A percentile compares a stretch with the other conserved stretches of the same genome.
Conservation (phyloP, 2,113 vertebrate species). For the Rutilus rutilus region DNA sequence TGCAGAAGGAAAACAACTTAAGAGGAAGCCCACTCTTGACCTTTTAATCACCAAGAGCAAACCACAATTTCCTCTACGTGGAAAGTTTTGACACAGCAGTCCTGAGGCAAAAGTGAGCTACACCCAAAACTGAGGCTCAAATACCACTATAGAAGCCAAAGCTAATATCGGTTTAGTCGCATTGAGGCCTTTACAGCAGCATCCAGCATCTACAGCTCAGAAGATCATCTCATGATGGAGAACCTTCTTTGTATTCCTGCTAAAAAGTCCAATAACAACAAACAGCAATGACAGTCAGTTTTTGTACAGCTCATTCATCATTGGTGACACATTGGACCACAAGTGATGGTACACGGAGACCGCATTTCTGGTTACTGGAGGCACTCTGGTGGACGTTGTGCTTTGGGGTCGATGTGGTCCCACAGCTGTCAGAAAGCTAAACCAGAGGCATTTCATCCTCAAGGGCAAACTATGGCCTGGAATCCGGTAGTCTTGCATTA, state of each 20-base stretch:
- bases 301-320: constrained; percentile 26
- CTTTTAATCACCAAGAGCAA: constrained; percentile 63
- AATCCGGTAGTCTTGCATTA: constrained; percentile 9
- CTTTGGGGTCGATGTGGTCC: constrained; percentile 1
- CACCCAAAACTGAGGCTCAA: not conserved
- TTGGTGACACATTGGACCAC: constrained; percentile 16
- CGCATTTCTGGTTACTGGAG: constrained; percentile 24
- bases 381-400: not conserved
- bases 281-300: not conserved
- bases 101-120: not conserved
- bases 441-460: constrained; percentile 27
- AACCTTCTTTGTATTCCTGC: constrained; percentile 12
- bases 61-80: constrained; percentile 65
- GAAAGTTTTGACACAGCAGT: constrained; percentile 24
- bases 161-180: not conserved
- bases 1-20: not conserved
- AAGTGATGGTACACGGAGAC: constrained; percentile 15
- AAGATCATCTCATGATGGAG: not conserved
- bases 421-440: constrained; percentile 12
- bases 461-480: constrained; percentile 6
- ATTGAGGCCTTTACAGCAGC: not conserved
- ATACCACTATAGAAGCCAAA: not conserved
- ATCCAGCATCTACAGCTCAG: not conserved
- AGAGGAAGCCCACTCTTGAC: constrained; percentile 60
- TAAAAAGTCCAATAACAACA: constrained; percentile 25